Percentiles rank a stretch among this genome's conserved stretches.
Conservation (phyloP, 1,140 invertebrate species). For the Drosophila mauritiana region DNA sequence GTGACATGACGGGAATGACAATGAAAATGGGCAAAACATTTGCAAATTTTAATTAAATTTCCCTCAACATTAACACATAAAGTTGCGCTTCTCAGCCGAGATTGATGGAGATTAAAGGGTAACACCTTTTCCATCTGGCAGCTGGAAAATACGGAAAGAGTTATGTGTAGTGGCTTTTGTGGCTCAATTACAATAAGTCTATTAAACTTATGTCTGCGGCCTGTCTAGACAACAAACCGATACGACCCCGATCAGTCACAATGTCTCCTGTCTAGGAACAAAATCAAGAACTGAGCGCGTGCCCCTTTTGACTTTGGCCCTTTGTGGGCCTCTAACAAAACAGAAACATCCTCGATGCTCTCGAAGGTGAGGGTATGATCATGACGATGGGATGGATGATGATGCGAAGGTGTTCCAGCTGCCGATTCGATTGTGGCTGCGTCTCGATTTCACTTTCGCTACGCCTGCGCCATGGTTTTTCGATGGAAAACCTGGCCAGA, state of each 20-base stretch:
- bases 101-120: slow-evolving; percentile 8
- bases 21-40: slow-evolving; percentile 45
- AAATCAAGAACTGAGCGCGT: slow-evolving; percentile 50
- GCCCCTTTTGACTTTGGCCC: slow-evolving; percentile 71
- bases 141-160: slow-evolving; percentile 61
- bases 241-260: slow-evolving; percentile 62
- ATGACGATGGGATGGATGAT: slow-evolving; percentile 40
- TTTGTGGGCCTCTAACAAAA: slow-evolving; percentile 67
- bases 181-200: slow-evolving; percentile 83
- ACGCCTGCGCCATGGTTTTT: slow-evolving; percentile 67
- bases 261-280: slow-evolving; percentile 43
- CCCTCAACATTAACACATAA: slow-evolving; percentile 49
- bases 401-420: slow-evolving; percentile 79
- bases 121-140: slow-evolving; percentile 50
- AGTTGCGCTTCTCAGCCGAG: slow-evolving; percentile 4
- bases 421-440: slow-evolving; percentile 48
- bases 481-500: slow-evolving; percentile 63
- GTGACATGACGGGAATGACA: slow-evolving; percentile 13
- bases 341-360: slow-evolving; percentile 18
- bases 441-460: slow-evolving; percentile 82
- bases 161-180: slow-evolving; percentile 77
- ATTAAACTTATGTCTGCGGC: slow-evolving; percentile 74
- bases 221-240: slow-evolving; percentile 50
- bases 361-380: slow-evolving; percentile 21
- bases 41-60: slow-evolving; percentile 76